Conservation (phyloP, 2,113 vertebrate species). For the Perca fluviatilis region DNA sequence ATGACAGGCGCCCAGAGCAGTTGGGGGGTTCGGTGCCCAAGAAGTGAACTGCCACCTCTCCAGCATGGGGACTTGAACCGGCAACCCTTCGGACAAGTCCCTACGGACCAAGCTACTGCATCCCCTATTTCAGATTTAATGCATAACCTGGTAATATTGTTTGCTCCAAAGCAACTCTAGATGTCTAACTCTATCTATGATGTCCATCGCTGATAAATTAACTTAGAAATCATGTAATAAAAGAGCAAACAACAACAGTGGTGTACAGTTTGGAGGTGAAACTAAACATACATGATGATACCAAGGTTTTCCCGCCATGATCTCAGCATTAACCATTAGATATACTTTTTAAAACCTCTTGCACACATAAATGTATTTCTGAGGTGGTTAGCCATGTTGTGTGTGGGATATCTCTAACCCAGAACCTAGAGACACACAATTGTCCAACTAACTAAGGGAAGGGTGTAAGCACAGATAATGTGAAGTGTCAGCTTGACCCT, state of each 20-base stretch:
- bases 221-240: neutral
- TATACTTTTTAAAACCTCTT: constrained; percentile 5
- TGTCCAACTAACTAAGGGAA: neutral
- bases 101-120: too few species aligned
- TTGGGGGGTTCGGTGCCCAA: too few species aligned
- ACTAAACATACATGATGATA: neutral
- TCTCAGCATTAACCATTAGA: neutral
- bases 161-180: neutral
- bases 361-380: neutral
- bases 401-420: neutral
- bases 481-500: constrained; percentile 43
- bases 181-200: neutral
- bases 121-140: neutral
- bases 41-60: too few species aligned
- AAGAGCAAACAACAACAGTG: neutral
- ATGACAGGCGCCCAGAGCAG: too few species aligned
- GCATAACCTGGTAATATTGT: neutral
- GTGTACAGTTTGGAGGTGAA: neutral
- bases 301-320: neutral
- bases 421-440: neutral
- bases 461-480: constrained; percentile 12
- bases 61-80: too few species aligned
- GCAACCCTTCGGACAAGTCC: too few species aligned
- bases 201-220: neutral
- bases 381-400: neutral